Percentiles rank a stretch among this genome's conserved stretches.
These are phyloP conservation scores for Acholoe squamosa DNA, from an alignment of 2,888 invertebrate genomes.

Conservation along the genomic window DNA sequence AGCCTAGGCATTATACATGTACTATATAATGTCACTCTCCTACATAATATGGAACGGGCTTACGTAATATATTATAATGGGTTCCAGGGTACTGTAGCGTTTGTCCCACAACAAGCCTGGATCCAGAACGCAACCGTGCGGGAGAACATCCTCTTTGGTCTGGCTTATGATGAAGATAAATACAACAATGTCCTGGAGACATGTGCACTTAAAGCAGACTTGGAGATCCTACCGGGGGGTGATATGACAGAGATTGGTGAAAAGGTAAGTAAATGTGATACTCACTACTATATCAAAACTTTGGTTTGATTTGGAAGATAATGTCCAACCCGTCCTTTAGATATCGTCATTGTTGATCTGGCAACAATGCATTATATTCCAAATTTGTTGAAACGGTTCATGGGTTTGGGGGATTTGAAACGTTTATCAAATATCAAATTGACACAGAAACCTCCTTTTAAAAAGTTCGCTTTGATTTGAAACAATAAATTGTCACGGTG, in stretches of 20 bases:
- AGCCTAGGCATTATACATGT: too few species aligned
- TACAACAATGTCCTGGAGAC: conserved; percentile 93
- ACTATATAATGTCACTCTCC: too few species aligned
- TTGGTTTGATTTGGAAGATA: neutral
- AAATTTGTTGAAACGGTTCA: too few species aligned
- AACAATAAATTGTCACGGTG: too few species aligned
- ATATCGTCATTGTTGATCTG: neutral
- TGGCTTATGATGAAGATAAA: conserved; percentile 87
- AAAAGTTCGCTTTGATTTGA: too few species aligned
- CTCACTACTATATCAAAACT: too few species aligned
- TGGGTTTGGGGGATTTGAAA: too few species aligned
- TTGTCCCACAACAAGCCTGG: conserved; percentile 90
- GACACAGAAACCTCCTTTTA: too few species aligned
- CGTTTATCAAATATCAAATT: too few species aligned
- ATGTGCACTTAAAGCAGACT: conserved; percentile 94
- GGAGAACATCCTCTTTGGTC: conserved; percentile 96
- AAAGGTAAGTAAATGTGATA: conserved; percentile 87
- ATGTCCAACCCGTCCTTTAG: neutral
- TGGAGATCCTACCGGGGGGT: conserved; percentile 94
- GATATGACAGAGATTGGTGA: conserved; percentile 99
- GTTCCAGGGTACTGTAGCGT: conserved; percentile 85
- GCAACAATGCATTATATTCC: too few species aligned
- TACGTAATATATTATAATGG: too few species aligned
- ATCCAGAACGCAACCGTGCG: conserved; percentile 97
- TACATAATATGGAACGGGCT: too few species aligned